Evolutionary conservation across 2,888 invertebrate species (phyloP).

Genomic region (Drosophila helvetica): DNA sequence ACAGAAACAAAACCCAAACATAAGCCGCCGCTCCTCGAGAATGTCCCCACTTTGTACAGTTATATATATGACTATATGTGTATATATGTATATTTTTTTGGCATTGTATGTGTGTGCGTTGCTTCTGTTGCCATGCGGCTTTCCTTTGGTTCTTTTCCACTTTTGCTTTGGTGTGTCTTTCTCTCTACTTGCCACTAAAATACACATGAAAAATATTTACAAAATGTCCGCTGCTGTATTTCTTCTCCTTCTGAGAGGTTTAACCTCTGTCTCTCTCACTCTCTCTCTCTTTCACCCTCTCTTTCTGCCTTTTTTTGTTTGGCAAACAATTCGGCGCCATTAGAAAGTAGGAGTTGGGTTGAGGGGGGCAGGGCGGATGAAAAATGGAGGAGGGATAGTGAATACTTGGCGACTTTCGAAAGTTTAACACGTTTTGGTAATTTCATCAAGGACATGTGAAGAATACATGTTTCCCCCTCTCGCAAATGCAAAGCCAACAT

Average conservation of each 20-base stretch:
- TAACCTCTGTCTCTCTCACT: conserved; percentile 18
- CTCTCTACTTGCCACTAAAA: conserved; percentile 48
- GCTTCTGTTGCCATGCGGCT: conserved; percentile 51
- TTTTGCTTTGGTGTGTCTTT: not conserved
- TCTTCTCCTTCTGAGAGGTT: conserved; percentile 8
- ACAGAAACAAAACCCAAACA: conserved; percentile 16
- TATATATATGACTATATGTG: conserved; percentile 1
- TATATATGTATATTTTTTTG: not conserved
- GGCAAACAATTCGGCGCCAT: conserved; percentile 69
- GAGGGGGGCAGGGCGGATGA: not conserved
- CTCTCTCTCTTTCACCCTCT: conserved; percentile 19
- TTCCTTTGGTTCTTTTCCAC: conserved; percentile 1
- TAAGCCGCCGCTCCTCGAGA: conserved; percentile 7
- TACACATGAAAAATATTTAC: conserved; percentile 70
- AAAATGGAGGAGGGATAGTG: conserved; percentile 4
- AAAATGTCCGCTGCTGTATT: conserved; percentile 52
- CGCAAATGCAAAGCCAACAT: not conserved
- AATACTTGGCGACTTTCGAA: conserved; percentile 57
- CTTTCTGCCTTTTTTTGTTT: conserved; percentile 40
- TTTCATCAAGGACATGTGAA: conserved; percentile 66
- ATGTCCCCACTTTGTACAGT: not conserved
- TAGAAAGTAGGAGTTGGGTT: conserved; percentile 31
- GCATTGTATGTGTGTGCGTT: conserved; percentile 18
- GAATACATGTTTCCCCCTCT: conserved; percentile 27
- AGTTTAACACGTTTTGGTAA: conserved; percentile 70